phyloP scores from a whole-genome alignment of 2,113 vertebrate species.

The Nettapus auritus region DNA sequence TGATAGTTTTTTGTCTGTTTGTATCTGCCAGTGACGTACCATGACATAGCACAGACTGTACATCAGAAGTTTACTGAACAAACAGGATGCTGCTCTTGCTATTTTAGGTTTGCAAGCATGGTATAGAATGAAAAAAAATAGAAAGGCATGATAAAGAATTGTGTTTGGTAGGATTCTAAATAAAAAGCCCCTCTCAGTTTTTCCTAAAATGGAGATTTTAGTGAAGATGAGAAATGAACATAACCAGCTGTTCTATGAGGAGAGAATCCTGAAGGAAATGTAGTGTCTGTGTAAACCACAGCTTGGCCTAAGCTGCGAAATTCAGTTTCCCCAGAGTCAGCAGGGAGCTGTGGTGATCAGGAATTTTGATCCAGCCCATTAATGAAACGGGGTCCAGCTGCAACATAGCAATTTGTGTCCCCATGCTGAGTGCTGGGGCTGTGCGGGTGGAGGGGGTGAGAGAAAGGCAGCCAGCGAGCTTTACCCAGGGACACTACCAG shows the following conservation, averaged over 20 bases:
- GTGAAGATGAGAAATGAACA: constrained; percentile 26
- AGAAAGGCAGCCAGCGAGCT: neutral
- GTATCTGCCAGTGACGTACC: rapidly evolving
- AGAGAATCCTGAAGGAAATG: constrained; percentile 40
- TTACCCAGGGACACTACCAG: neutral
- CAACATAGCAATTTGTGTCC: constrained; percentile 49
- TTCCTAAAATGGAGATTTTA: constrained; percentile 59
- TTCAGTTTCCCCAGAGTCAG: constrained; percentile 58
- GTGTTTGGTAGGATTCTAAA: neutral
- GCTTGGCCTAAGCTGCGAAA: constrained; percentile 52
- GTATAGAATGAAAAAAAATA: neutral
- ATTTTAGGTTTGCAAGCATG: neutral
- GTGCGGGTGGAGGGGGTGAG: neutral
- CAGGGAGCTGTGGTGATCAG: constrained; percentile 58
- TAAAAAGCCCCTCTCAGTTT: neutral
- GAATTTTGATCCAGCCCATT: constrained; percentile 62
- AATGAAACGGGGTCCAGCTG: constrained; percentile 60
- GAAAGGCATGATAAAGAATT: neutral
- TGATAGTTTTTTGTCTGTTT: neutral
- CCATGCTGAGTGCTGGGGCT: neutral
- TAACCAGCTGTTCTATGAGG: constrained; percentile 42
- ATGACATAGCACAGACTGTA: neutral
- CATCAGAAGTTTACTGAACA: neutral
- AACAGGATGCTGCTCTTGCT: neutral
- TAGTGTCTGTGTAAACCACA: constrained; percentile 47